Evolutionary conservation across 2,888 invertebrate species (phyloP), one percentile per base, ranked within the genome.

Genomic region (Cheilosia impressa): DNA sequence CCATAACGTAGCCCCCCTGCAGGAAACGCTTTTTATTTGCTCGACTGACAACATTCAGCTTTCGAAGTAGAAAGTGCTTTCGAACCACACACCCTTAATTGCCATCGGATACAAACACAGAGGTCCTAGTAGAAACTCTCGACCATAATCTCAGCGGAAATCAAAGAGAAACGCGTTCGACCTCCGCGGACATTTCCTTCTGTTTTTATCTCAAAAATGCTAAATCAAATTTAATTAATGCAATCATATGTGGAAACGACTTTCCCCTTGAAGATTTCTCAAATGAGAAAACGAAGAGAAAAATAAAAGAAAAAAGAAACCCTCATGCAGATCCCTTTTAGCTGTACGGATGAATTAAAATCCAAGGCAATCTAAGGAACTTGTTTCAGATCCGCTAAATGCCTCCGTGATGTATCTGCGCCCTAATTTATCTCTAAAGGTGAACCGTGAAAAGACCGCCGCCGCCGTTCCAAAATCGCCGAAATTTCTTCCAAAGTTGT

Each of bases 351-450:
- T 62, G 50, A 78, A 66, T 68, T 72, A 66, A 72, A 78, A 55
- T 7, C 17, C 43, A 53, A 73, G 34, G 45, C 62, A 79, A 69
- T 75, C 45, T 69, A 53, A 50, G 17, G 53, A 76, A 84, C 84
- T 71, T 65, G 84, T 84, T 84, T 62, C 52, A 79, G 50, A 73
- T 79, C 55, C 57, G 45, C 27, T 69, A 58, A 79, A 69, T 75
- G 58, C 75, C 45, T 34, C 7, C 6, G 58, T 69, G 79, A 68
- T 77, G 73, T 80, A 71, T 75, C 55, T 53, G 60, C 63, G 85
- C 38, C 85, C 85, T 66, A 81, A 81, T 79, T 85, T 80, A 58
- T 75, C 58, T 57, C 60, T 45, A 75, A 80, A 52, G 52, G 1
- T 57, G 57, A 73, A 80, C 57, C 73, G 15, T 19, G 31, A 27